phyloP scores from a whole-genome alignment of 1,140 invertebrate genomes.

The Plectrocnemia conspersa region DNA sequence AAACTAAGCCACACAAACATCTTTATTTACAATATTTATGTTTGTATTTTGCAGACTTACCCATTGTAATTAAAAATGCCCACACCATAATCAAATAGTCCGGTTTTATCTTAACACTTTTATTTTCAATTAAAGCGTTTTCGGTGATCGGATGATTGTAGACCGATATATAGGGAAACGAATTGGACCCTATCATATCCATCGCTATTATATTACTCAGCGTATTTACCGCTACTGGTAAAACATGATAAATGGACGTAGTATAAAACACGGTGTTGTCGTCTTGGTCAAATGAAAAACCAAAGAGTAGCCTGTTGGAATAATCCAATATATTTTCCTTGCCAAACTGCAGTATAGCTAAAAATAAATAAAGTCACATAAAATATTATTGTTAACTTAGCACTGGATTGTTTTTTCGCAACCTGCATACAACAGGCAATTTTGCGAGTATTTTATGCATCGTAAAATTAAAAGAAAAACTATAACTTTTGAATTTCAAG shows the following conservation, averaged over 20 bases:
- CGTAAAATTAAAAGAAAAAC: no score
- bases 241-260: slow-evolving; percentile 56
- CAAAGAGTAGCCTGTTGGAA: slow-evolving; percentile 37
- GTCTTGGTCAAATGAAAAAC: slow-evolving; percentile 43
- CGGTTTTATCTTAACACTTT: background rate
- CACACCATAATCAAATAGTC: slow-evolving; percentile 30
- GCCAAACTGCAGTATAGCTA: slow-evolving; percentile 39
- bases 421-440: no score
- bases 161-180: slow-evolving; percentile 50
- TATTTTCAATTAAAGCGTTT: slow-evolving; percentile 32
- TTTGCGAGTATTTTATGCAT: no score
- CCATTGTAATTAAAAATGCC: slow-evolving; percentile 38
- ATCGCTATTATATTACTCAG: slow-evolving; percentile 55
- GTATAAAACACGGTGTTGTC: slow-evolving; percentile 50
- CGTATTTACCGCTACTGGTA: slow-evolving; percentile 56
- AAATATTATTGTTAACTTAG: no score
- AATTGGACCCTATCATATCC: slow-evolving; percentile 40
- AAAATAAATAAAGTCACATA: no score
- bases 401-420: no score
- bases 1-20: no score
- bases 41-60: slow-evolving; percentile 22
- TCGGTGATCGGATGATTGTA: slow-evolving; percentile 58
- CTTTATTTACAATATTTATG: background rate
- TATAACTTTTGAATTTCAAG: no score
- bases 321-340: slow-evolving; percentile 38